A percentile compares a stretch with the other conserved stretches of the same genome.
These are phyloP conservation scores for Pterocles gutturalis DNA, from an alignment of 2,113 vertebrate genomes.

Conservation along the genomic window DNA sequence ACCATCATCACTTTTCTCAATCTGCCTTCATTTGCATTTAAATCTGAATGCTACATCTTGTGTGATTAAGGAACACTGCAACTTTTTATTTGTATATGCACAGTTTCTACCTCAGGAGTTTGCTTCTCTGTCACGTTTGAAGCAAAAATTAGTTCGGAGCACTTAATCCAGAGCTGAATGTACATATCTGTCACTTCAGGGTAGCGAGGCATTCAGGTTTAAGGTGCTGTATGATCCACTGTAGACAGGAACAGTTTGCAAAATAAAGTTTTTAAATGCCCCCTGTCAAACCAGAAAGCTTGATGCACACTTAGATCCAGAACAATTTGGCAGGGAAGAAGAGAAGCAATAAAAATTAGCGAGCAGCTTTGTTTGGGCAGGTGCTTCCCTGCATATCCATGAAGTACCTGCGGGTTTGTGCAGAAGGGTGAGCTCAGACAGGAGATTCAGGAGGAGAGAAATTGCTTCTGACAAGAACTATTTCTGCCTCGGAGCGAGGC, in stretches of 20 bases:
- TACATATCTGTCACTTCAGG: not conserved
- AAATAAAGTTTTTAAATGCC: not conserved
- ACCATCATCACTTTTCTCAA: constrained; percentile 35
- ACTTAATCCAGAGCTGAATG: not conserved
- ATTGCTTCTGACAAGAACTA: not conserved
- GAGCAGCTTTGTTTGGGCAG: not conserved
- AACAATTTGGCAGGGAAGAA: not conserved
- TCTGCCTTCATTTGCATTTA: constrained; percentile 50
- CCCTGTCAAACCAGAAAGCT: not conserved
- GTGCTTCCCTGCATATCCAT: not conserved
- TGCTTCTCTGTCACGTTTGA: not conserved
- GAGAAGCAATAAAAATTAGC: not conserved
- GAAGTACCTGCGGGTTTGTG: not conserved
- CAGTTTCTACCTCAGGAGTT: not conserved
- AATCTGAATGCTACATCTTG: not conserved
- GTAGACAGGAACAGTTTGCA: not conserved
- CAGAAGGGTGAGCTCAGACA: not conserved
- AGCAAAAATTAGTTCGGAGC: not conserved
- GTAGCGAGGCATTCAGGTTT: not conserved
- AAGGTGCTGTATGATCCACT: not conserved
- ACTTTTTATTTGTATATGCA: not conserved
- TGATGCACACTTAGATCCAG: not conserved
- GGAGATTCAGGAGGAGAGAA: not conserved
- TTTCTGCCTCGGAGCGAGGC: not conserved
- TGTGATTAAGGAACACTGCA: not conserved